Evolutionary conservation across 1,140 invertebrate genomes (phyloP).

Genomic region (Forficula auricularia): DNA sequence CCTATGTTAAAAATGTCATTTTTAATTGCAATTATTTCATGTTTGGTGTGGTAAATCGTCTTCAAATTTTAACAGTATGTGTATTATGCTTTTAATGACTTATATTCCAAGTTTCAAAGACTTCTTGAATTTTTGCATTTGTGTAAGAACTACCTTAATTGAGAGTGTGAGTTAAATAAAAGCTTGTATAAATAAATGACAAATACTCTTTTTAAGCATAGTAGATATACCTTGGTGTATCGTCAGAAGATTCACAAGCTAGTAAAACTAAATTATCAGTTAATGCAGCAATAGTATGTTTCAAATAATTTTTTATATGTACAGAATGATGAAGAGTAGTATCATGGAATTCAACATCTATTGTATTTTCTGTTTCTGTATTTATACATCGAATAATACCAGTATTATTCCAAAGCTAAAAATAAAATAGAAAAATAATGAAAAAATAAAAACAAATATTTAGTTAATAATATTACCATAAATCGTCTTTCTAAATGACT

Average conservation of each 20-base stretch:
- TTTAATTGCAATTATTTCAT: too few species aligned
- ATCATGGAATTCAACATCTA: conserved; percentile 93
- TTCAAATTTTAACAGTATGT: too few species aligned
- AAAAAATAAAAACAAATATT: conserved; percentile 1
- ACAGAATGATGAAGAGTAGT: conserved; percentile 73
- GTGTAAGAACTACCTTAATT: too few species aligned
- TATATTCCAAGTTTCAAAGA: too few species aligned
- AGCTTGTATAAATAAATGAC: conserved; percentile 1
- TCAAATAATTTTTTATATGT: conserved; percentile 66
- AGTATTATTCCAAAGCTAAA: conserved; percentile 66
- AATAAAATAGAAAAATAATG: conserved; percentile 12
- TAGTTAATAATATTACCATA: conserved; percentile 34
- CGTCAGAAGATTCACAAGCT: conserved; percentile 42
- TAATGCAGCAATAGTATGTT: conserved; percentile 67
- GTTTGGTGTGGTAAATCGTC: too few species aligned
- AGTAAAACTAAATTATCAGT: conserved; percentile 60
- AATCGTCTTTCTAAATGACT: conserved; percentile 60
- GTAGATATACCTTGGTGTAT: conserved; percentile 30
- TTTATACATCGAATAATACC: conserved; percentile 62
- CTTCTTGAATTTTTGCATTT: too few species aligned
- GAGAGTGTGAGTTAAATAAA: conserved; percentile 12
- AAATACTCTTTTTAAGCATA: neutral
- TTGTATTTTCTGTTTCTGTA: conserved; percentile 52
- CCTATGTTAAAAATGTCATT: too few species aligned
- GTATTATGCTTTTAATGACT: too few species aligned